Evolutionary conservation across 2,888 invertebrate species (phyloP), one percentile per base, ranked within the genome.

Genomic region (Ophonus ardosiacus): DNA sequence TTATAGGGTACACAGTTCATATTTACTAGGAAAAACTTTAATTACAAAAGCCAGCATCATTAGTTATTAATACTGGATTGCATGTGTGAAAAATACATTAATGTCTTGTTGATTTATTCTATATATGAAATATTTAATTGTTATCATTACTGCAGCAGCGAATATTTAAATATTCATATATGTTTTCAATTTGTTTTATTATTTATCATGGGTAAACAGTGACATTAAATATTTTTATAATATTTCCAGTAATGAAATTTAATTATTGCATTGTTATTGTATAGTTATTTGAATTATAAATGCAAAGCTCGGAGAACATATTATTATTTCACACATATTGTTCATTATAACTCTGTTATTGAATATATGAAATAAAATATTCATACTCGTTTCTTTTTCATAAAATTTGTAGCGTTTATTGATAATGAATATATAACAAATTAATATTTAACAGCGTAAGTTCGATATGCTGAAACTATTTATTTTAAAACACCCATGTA

Each of bases 41-140:
- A 68, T 68, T 68, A 38, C 31, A 15, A 43, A 74, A 43, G 17
- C 43, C 18, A 17, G 43, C 13, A 7, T 74, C 40, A 74, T 74
- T 74, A 18, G 8, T 43, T 74, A 74, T 74, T 74, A 15, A 74
- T 74, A 40, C 40, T 10, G 8, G 71, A 10, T 74, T 74, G 43
- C 43, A 74, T 18, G 71, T 18, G 43, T 74, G 40, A 18, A 74
- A 43, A 74, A 74, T 74, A 40, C 71, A 43, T 74, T 74, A 74
- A 68, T 68, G 68, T 15, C 68, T 68, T 68, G 68, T 68, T 68
- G 68, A 68, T 68, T 68, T 68, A 68, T 68, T 24, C 68, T 15
- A 10, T 8, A 31, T 65, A 13, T 68, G 38, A 68, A 68, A n/a
- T 68, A 68, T 68, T 68, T 68, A 68, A 68, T 68, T 68, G 68